These are phyloP conservation scores for Chironex yamaguchii DNA, from an alignment of 30 jellyfish, hydroid and myxozoan species.

Conservation along the genomic window DNA sequence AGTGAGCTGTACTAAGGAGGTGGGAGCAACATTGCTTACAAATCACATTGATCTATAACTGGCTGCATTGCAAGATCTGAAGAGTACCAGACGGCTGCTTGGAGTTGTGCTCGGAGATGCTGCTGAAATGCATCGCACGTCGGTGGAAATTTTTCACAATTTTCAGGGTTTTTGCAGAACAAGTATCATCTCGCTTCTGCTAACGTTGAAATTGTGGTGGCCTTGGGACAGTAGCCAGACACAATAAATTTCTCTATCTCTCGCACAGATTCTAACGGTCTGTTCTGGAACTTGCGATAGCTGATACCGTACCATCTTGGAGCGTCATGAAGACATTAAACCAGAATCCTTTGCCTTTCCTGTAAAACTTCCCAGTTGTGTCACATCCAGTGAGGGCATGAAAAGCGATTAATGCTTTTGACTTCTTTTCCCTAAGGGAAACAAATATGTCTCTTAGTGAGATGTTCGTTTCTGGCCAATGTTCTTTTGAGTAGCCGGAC, in stretches of 20 bases:
- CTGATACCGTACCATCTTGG: constrained; percentile 16
- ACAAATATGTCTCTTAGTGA: constrained; percentile 2
- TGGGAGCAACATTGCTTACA: constrained; percentile 27
- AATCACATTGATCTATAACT: constrained; percentile 22
- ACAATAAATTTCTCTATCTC: constrained; percentile 32
- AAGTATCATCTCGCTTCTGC: constrained; percentile 35
- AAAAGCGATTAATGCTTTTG: constrained; percentile 47
- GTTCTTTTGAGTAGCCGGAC: constrained; percentile 24
- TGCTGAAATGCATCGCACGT: constrained; percentile 40
- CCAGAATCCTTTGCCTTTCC: constrained; percentile 45
- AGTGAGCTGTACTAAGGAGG: constrained; percentile 31
- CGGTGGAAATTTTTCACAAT: constrained; percentile 34
- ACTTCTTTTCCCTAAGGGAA: constrained; percentile 26
- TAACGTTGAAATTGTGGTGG: constrained; percentile 16
- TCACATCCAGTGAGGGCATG: constrained; percentile 63
- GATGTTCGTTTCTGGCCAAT: constrained; percentile 1
- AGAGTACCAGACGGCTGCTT: constrained; percentile 29
- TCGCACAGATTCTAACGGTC: constrained; percentile 17
- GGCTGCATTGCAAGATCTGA: constrained; percentile 16
- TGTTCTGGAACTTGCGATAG: constrained; percentile 33
- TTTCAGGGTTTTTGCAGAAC: constrained; percentile 28
- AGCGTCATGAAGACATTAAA: constrained; percentile 17
- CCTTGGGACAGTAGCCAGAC: constrained; percentile 27
- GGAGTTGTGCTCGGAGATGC: constrained; percentile 31
- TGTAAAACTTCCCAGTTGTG: constrained; percentile 16